Evolutionary conservation across 2,113 vertebrate genomes (phyloP).

Genomic region (Grus americana): DNA sequence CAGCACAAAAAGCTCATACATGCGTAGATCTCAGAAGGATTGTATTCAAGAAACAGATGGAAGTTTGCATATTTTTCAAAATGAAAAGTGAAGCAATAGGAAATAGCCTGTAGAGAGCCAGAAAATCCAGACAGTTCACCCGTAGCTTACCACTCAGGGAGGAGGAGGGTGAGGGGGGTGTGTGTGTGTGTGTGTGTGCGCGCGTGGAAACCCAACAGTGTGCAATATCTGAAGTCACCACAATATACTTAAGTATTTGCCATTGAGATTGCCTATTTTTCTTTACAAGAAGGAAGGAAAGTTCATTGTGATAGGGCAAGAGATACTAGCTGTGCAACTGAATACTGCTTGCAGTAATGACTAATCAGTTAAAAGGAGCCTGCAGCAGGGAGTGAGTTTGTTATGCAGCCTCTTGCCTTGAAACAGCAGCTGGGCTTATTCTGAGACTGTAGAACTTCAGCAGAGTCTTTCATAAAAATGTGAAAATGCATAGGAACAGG

Average conservation of each 20-base stretch:
- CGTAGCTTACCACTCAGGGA: background rate
- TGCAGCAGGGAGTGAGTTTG: background rate
- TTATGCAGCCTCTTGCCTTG: background rate
- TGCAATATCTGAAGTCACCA: background rate
- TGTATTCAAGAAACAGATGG: slow-evolving; percentile 60
- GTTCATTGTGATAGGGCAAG: background rate
- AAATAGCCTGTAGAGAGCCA: slow-evolving; percentile 27
- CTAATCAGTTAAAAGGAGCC: background rate
- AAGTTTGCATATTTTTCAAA: slow-evolving; percentile 60
- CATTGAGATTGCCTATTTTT: background rate
- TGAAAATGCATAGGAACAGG: background rate
- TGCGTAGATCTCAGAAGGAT: slow-evolving; percentile 48
- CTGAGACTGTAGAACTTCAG: background rate
- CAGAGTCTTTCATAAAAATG: background rate
- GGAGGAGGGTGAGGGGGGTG: background rate
- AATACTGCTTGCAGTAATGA: background rate
- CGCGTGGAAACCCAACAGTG: too few relatives aligned
- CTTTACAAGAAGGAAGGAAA: background rate
- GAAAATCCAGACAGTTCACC: background rate
- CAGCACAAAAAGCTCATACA: slow-evolving; percentile 44
- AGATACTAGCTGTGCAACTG: background rate
- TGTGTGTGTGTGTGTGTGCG: too few relatives aligned
- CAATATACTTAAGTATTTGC: background rate
- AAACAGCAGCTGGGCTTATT: background rate
- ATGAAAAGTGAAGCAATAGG: slow-evolving; percentile 20